These are phyloP conservation scores for Limonius californicus DNA, from an alignment of 1,140 invertebrate species.

Conservation along the genomic window DNA sequence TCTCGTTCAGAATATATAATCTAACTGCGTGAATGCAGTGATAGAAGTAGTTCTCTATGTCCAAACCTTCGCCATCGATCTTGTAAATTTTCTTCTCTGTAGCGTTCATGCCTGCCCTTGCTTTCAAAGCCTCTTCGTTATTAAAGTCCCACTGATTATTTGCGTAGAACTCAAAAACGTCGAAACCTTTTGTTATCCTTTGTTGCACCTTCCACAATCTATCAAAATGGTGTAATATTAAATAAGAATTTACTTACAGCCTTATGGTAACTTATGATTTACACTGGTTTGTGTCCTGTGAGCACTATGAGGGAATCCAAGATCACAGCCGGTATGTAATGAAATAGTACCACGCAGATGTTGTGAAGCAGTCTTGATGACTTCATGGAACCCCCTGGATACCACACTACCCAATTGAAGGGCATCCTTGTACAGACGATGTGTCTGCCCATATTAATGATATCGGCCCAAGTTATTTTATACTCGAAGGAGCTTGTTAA, in stretches of 20 bases:
- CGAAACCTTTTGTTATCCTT: conserved; percentile 74
- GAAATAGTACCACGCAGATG: no score
- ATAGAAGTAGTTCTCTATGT: conserved; percentile 70
- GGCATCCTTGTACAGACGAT: no score
- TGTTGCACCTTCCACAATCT: conserved; percentile 72
- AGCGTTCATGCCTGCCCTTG: conserved; percentile 59
- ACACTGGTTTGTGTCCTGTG: conserved; percentile 55
- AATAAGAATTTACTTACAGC: background rate
- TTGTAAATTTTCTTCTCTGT: conserved; percentile 63
- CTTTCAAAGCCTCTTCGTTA: conserved; percentile 54
- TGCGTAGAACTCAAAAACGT: conserved; percentile 81
- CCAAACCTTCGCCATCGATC: conserved; percentile 66
- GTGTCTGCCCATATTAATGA: no score
- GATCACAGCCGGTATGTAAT: conserved; percentile 78
- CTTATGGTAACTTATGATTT: background rate
- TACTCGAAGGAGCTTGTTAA: no score
- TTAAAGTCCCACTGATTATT: conserved; percentile 83
- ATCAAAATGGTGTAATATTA: no score
- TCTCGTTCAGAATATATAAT: conserved; percentile 76
- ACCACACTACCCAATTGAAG: no score
- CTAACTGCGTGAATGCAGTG: conserved; percentile 68
- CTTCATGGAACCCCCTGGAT: no score
- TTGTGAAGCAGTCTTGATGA: no score
- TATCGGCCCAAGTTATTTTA: no score
- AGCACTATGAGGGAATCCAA: conserved; percentile 72